Evolutionary conservation across 2,797 vertebrate genomes (phyloP).

Genomic region (Falco columbarius): DNA sequence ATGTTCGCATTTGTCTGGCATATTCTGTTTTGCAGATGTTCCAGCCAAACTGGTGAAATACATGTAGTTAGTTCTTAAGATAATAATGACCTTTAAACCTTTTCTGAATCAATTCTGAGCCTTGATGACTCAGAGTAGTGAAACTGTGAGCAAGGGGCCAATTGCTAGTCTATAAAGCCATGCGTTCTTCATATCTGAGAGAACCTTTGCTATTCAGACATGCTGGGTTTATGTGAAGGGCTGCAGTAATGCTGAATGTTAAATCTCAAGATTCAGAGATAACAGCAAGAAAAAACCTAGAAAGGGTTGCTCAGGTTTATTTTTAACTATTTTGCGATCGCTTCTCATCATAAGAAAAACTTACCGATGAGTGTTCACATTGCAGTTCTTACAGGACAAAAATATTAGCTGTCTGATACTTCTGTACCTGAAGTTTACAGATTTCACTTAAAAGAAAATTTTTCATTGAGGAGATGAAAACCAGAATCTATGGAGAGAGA

Average conservation of each 20-base stretch:
- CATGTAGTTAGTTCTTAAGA: neutral
- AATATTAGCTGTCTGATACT: neutral
- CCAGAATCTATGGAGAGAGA: neutral
- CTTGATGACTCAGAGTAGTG: neutral
- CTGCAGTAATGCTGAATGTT: neutral
- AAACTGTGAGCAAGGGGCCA: neutral
- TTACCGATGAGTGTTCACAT: neutral
- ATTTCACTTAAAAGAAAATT: neutral
- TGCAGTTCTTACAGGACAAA: neutral
- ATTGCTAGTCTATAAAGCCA: neutral
- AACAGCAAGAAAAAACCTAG: neutral
- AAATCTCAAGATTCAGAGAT: neutral
- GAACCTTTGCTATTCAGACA: neutral
- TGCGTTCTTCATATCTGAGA: neutral
- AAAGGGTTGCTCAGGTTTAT: neutral
- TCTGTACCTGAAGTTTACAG: neutral
- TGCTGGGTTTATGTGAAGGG: neutral
- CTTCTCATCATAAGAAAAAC: neutral
- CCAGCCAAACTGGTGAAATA: neutral
- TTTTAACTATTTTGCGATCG: neutral
- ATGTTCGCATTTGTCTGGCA: neutral
- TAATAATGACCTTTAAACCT: neutral
- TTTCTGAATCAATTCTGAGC: neutral
- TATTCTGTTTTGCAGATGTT: neutral
- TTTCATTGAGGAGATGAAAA: neutral